Evolutionary conservation across 1,140 invertebrate genomes (phyloP).

Genomic region (Orius insidiosus): DNA sequence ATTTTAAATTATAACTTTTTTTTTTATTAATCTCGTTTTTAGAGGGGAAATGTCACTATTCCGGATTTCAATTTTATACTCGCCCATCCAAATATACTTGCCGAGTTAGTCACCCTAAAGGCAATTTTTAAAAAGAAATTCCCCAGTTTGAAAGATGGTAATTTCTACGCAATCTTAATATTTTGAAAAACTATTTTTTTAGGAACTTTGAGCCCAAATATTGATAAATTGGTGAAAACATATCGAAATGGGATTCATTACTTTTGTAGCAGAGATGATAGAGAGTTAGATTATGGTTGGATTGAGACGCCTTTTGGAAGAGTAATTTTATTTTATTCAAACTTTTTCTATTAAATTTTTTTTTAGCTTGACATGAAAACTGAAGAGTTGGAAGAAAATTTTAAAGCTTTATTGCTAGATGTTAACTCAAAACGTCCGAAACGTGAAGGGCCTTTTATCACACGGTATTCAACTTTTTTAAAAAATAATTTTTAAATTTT

Average conservation of each 20-base stretch:
- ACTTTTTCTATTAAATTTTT: background rate
- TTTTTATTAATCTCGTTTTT: constrained; percentile 7
- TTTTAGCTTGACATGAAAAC: background rate
- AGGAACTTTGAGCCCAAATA: constrained; percentile 44
- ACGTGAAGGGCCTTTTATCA: too few species aligned
- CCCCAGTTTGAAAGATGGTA: constrained; percentile 42
- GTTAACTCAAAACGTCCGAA: background rate
- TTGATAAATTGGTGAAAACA: constrained; percentile 37
- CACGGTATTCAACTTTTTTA: too few species aligned
- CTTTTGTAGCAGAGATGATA: constrained; percentile 38
- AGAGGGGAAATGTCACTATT: constrained; percentile 45
- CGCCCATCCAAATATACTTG: constrained; percentile 57
- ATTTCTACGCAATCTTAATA: constrained; percentile 8
- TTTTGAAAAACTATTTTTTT: constrained; percentile 13
- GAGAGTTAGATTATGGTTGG: constrained; percentile 47
- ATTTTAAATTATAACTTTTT: constrained; percentile 3
- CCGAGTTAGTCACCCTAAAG: constrained; percentile 50
- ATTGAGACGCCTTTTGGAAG: constrained; percentile 45
- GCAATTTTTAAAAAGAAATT: constrained; percentile 59
- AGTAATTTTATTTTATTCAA: constrained; percentile 29
- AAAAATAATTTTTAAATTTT: too few species aligned
- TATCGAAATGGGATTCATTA: constrained; percentile 51
- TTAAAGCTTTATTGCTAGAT: background rate
- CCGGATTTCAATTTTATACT: constrained; percentile 55
- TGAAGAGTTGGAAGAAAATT: background rate